Conservation (phyloP, 2,888 invertebrate genomes). For the Aporophyla lueneburgensis region DNA sequence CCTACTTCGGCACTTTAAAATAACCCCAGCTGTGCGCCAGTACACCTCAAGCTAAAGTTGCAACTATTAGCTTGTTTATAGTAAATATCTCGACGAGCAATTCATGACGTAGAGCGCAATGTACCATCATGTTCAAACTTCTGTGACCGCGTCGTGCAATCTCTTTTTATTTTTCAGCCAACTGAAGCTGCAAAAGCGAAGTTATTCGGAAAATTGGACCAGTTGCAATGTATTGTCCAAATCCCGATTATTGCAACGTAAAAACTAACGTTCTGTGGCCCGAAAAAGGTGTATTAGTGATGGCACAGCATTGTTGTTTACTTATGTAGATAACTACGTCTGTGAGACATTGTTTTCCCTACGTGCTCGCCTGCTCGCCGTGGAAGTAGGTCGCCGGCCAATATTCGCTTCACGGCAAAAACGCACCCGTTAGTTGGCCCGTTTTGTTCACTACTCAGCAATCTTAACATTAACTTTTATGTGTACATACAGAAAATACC, state of each 20-base stretch:
- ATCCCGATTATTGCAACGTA: constrained; percentile 48
- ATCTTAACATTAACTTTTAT: constrained; percentile 75
- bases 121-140: constrained; percentile 17
- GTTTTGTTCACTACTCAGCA: constrained; percentile 69
- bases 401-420: constrained; percentile 64
- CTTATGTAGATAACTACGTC: constrained; percentile 60
- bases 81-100: constrained; percentile 8
- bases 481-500: constrained; percentile 65
- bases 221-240: constrained; percentile 47
- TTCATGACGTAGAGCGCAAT: constrained; percentile 8
- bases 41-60: constrained; percentile 14
- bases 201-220: constrained; percentile 38
- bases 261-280: constrained; percentile 18
- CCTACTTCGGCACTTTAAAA: constrained; percentile 34
- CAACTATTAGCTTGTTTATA: constrained; percentile 16
- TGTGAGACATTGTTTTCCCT: constrained; percentile 59
- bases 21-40: constrained; percentile 20
- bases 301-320: constrained; percentile 46
- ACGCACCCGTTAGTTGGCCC: constrained; percentile 66
- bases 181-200: constrained; percentile 40
- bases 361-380: constrained; percentile 46
- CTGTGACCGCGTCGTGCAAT: constrained; percentile 28
- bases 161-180: constrained; percentile 37
- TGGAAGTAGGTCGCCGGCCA: constrained; percentile 60
- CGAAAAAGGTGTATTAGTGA: constrained; percentile 39